phyloP scores from a whole-genome alignment of 2,888 invertebrate genomes.

The Erynnis tages region DNA sequence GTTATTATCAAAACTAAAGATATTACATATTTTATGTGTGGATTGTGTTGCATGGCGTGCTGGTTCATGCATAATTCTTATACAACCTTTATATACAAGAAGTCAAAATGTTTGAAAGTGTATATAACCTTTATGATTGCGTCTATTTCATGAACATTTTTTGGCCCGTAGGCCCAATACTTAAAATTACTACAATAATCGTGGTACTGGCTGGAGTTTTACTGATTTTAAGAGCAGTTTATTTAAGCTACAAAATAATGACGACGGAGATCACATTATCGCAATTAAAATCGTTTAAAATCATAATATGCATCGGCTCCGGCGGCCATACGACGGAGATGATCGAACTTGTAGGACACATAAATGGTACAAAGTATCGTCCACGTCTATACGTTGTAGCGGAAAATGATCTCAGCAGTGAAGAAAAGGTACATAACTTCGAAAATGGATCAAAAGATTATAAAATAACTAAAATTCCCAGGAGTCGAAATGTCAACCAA shows the following conservation, averaged over 20 bases:
- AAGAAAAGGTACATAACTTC: slow-evolving; percentile 82
- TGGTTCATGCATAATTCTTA: too few species aligned
- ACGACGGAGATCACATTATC: slow-evolving; percentile 18
- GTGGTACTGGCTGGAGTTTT: slow-evolving; percentile 3
- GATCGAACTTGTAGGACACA: slow-evolving; percentile 84
- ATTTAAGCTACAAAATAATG: slow-evolving; percentile 48
- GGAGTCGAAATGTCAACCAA: slow-evolving; percentile 94
- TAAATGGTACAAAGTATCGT: slow-evolving; percentile 84
- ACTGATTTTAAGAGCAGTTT: slow-evolving; percentile 43
- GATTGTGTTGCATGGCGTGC: too few species aligned
- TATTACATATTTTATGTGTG: too few species aligned
- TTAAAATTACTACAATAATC: neutral
- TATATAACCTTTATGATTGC: slow-evolving; percentile 11
- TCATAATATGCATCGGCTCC: slow-evolving; percentile 86
- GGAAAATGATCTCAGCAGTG: slow-evolving; percentile 88
- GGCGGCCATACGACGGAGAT: slow-evolving; percentile 99
- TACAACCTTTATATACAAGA: neutral
- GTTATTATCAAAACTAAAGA: too few species aligned
- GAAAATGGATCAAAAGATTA: slow-evolving; percentile 67
- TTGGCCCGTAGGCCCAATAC: slow-evolving; percentile 13
- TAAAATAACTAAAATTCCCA: slow-evolving; percentile 84
- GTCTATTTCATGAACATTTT: slow-evolving; percentile 11
- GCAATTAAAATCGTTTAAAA: slow-evolving; percentile 49
- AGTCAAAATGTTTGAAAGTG: slow-evolving; percentile 12
- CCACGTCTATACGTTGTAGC: slow-evolving; percentile 91